A percentile compares a stretch with the other conserved stretches of the same genome.
Conservation (phyloP, 2,888 invertebrate genomes). For the Taenaris catops region DNA sequence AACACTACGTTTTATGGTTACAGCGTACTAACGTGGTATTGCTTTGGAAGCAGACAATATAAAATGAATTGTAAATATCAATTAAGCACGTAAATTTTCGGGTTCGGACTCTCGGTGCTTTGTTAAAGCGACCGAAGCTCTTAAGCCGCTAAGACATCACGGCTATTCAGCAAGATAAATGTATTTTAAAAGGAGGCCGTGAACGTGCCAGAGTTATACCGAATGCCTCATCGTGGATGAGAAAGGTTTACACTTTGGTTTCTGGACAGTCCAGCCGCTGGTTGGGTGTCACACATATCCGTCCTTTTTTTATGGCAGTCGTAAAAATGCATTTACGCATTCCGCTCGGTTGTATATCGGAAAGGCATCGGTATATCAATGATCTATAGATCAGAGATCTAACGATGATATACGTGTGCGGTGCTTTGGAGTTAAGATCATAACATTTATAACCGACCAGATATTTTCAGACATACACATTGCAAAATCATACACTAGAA, state of each 20-base stretch:
- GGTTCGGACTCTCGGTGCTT: no score
- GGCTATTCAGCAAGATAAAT: no score
- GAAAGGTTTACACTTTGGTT: not conserved
- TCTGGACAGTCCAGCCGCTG: not conserved
- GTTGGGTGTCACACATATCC: no score
- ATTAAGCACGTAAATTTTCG: no score
- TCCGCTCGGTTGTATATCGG: no score
- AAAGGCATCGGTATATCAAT: no score
- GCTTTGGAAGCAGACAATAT: conserved; percentile 31
- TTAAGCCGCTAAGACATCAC: not conserved
- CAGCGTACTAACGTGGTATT: conserved; percentile 28
- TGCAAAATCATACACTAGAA: no score
- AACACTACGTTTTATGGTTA: conserved; percentile 57
- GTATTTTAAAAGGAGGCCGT: no score
- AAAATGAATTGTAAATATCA: no score
- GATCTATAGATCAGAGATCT: conserved; percentile 31
- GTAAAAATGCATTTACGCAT: no score
- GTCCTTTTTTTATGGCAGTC: no score
- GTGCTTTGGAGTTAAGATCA: conserved; percentile 28
- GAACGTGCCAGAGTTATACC: not conserved
- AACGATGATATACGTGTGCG: conserved; percentile 24
- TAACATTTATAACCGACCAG: conserved; percentile 16
- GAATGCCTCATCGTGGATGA: no score
- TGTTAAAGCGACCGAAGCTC: not conserved
- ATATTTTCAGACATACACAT: conserved; percentile 6